Percentiles rank a stretch among this genome's conserved stretches.
Conservation (phyloP, 2,888 invertebrate species). For the Tortrix viridana region DNA sequence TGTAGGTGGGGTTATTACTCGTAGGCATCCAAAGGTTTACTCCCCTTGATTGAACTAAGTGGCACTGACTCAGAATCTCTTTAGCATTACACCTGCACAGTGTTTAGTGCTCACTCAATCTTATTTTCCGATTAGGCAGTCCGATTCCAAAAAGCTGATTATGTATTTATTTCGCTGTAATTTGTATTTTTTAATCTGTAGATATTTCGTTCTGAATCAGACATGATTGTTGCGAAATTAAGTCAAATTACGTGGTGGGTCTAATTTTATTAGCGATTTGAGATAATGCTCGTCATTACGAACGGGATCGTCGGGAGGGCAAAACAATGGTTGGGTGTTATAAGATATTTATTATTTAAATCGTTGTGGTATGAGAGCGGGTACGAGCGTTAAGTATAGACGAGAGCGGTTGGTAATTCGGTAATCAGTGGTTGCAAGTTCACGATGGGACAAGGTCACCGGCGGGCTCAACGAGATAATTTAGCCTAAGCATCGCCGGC, state of each 20-base stretch:
- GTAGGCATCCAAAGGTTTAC: slow-evolving; percentile 12
- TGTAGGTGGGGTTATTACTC: slow-evolving; percentile 1
- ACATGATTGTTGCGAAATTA: slow-evolving; percentile 75
- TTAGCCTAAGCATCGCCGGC: slow-evolving; percentile 56
- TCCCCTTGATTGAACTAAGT: slow-evolving; percentile 11
- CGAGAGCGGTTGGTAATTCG: slow-evolving; percentile 75
- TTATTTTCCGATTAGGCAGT: slow-evolving; percentile 46
- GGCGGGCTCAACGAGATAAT: slow-evolving; percentile 65
- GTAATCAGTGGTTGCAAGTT: slow-evolving; percentile 78
- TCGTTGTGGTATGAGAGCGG: slow-evolving; percentile 53
- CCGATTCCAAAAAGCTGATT: slow-evolving; percentile 51
- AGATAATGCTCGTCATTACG: slow-evolving; percentile 78
- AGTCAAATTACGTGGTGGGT: slow-evolving; percentile 71
- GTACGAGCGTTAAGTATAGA: slow-evolving; percentile 76
- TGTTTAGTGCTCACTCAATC: slow-evolving; percentile 31
- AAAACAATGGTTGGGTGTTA: slow-evolving; percentile 79
- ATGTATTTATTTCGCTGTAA: slow-evolving; percentile 53
- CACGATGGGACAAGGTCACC: slow-evolving; percentile 72
- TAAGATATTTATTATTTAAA: slow-evolving; percentile 84
- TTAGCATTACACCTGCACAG: slow-evolving; percentile 30
- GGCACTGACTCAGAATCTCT: slow-evolving; percentile 16
- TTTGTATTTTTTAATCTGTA: slow-evolving; percentile 57
- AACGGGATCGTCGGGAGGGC: slow-evolving; percentile 59
- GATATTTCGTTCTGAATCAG: slow-evolving; percentile 60
- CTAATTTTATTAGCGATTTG: slow-evolving; percentile 81